Evolutionary conservation across 2,888 invertebrate genomes (phyloP).

Genomic region (Eupeodes luniger): DNA sequence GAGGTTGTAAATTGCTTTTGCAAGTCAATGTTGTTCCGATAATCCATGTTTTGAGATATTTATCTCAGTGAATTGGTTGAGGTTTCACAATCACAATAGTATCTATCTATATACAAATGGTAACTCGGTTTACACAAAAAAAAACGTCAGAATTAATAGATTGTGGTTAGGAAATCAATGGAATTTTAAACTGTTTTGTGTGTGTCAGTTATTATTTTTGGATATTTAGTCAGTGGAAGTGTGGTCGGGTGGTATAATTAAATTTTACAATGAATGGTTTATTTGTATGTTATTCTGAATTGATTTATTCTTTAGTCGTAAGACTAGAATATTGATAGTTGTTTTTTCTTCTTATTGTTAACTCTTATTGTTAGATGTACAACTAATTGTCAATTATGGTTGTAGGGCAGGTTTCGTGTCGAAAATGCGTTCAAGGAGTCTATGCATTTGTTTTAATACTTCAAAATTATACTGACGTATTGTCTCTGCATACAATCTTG

Average conservation of each 20-base stretch:
- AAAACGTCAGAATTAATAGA: not conserved
- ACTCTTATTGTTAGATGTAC: too few relatives aligned
- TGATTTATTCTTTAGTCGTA: not conserved
- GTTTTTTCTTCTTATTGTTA: too few relatives aligned
- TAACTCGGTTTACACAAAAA: not conserved
- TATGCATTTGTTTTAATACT: too few relatives aligned
- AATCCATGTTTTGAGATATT: conserved; percentile 34
- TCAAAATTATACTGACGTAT: too few relatives aligned
- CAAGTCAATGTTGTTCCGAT: conserved; percentile 33
- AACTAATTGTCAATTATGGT: too few relatives aligned
- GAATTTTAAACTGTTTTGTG: conserved; percentile 58
- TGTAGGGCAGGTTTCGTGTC: too few relatives aligned
- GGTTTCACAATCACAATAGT: conserved; percentile 18
- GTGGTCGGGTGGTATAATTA: conserved; percentile 6
- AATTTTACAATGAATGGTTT: not conserved
- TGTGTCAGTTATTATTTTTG: conserved; percentile 26
- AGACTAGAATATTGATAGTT: not conserved
- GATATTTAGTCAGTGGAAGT: conserved; percentile 9
- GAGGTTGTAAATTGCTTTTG: conserved; percentile 44
- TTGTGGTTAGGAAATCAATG: conserved; percentile 12
- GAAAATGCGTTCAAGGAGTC: too few relatives aligned
- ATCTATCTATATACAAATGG: not conserved
- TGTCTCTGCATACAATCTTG: too few relatives aligned
- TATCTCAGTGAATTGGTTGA: conserved; percentile 29
- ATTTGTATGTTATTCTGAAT: not conserved